Evolutionary conservation across 2,888 invertebrate genomes (phyloP).

Genomic region (Galeruca laticollis): DNA sequence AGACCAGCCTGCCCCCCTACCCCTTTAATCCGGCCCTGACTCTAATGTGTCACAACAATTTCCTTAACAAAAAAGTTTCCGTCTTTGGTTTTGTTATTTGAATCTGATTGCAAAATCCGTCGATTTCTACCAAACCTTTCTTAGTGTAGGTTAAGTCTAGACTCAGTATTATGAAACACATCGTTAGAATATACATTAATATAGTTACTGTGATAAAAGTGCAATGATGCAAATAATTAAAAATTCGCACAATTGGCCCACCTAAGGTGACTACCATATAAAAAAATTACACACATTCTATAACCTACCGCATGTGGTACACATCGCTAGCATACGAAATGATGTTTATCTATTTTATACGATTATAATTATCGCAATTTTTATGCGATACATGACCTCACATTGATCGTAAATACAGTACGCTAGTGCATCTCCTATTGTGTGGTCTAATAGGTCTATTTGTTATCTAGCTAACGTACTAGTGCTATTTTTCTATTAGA

Average conservation of each 20-base stretch:
- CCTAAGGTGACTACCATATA: conserved; percentile 34
- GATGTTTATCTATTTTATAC: conserved; percentile 45
- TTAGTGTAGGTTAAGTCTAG: neutral
- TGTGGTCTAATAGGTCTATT: conserved; percentile 49
- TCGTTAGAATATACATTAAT: neutral
- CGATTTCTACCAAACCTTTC: neutral
- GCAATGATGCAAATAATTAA: conserved; percentile 2
- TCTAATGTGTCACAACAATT: neutral
- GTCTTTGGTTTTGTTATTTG: neutral
- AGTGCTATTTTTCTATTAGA: conserved; percentile 46
- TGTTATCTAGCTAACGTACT: conserved; percentile 45
- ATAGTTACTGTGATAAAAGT: neutral
- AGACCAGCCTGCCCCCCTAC: too few relatives aligned
- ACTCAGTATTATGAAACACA: neutral
- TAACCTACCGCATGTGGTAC: conserved; percentile 57
- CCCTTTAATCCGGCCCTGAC: too few relatives aligned
- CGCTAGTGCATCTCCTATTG: conserved; percentile 50
- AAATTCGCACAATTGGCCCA: conserved; percentile 28
- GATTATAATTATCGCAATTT: conserved; percentile 62
- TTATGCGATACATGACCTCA: conserved; percentile 56
- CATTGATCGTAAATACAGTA: conserved; percentile 58
- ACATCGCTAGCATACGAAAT: conserved; percentile 50
- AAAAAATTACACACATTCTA: conserved; percentile 39
- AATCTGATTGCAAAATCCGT: neutral
- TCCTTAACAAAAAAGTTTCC: neutral